Evolutionary conservation across 2,888 invertebrate species (phyloP), one percentile per base, ranked within the genome.

Genomic region (Diabrotica balteata): DNA sequence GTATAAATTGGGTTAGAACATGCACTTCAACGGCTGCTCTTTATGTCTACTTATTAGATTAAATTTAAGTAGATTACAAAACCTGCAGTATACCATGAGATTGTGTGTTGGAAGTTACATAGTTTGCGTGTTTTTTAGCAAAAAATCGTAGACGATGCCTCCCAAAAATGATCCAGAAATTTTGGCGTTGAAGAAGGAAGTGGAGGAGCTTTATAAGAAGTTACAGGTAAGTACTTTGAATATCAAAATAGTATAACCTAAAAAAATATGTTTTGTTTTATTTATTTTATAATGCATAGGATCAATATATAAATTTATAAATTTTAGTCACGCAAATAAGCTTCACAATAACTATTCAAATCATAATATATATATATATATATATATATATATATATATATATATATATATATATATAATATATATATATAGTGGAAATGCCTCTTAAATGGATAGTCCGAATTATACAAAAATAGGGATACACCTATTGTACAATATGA

Each of bases 91-190:
- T 63, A 60, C 67, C 59, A 60, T 66, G 58, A 62, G 63, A 66
- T 50, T 62, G 59, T 47, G 17, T 17, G 57, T 10, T 51, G 54
- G 45, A 51, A 64, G 47, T 46, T 60, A 45, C 51, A 53, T 22
- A 10, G 52, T 17, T 44, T 45, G 46, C 46, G 50, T 68, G 59
- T 64, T 59, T 49, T 50, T 62, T 51, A 10, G 53, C 50, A 8
- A 49, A 60, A 68, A 66, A 65, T 65, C 50, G 59, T 17, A 7
- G 64, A 72, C 74, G 80, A 93, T 93, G 93, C 90, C 91, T 8
- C 91, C 91, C 6, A 95, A 95, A 84, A 91, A 91, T 76, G 95
- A 95, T 83, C 90, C 94, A 0, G 95, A 95, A 84, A 89, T 91
- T 2, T 87, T 90, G 42, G 90, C 90, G 64, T 86, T 96, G 43